These are phyloP conservation scores for Antrozous pallidus DNA, from an alignment of 2,797 vertebrate species.

Conservation along the genomic window DNA sequence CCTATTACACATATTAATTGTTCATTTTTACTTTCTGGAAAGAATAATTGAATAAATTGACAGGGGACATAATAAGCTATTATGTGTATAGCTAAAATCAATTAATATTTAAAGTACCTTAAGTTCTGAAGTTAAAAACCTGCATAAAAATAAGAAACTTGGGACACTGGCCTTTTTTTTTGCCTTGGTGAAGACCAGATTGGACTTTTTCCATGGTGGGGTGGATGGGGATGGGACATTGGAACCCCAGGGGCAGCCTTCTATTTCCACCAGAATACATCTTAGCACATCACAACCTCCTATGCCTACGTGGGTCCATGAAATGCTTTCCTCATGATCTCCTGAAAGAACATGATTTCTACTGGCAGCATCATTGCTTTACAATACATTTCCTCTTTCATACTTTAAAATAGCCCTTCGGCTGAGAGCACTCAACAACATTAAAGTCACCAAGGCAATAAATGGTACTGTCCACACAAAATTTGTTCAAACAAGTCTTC, in stretches of 20 bases:
- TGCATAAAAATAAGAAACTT: not conserved
- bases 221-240: not conserved
- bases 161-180: not conserved
- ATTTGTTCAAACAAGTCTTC: not conserved
- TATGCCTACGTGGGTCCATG: rapidly evolving
- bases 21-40: not conserved
- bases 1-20: not conserved
- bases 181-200: not conserved
- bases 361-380: not conserved
- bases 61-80: not conserved
- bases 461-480: not conserved
- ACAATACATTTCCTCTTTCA: not conserved
- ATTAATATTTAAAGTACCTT: not conserved
- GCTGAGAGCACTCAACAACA: not conserved
- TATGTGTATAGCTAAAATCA: not conserved
- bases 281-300: not conserved
- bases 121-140: not conserved
- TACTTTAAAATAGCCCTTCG: not conserved
- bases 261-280: not conserved
- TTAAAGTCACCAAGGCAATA: not conserved
- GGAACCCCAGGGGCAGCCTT: not conserved
- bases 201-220: not conserved
- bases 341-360: not conserved
- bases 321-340: not conserved
- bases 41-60: not conserved